phyloP scores from a whole-genome alignment of 2,113 vertebrate species.

The Salminus brasiliensis region DNA sequence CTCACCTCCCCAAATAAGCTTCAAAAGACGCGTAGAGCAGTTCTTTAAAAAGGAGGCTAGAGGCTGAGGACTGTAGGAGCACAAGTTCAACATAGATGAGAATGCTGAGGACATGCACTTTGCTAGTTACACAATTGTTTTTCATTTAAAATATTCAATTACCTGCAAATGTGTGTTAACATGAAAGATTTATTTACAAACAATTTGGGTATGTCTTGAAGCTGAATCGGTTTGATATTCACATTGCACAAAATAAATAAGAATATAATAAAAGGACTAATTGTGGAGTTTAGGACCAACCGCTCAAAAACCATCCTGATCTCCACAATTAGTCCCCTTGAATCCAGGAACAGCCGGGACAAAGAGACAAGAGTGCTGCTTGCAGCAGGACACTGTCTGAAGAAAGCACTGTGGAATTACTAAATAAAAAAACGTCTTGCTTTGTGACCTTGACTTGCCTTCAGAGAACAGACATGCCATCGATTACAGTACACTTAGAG shows the following conservation, averaged over 20 bases:
- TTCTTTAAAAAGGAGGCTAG: not conserved
- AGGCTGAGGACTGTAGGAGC: not conserved
- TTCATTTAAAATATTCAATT: too few species aligned
- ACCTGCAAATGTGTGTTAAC: too few species aligned
- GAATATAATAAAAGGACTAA: too few species aligned
- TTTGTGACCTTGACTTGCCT: not conserved
- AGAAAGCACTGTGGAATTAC: not conserved
- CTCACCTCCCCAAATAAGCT: not conserved
- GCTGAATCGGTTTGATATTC: too few species aligned
- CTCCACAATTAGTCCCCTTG: not conserved
- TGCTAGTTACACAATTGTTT: too few species aligned
- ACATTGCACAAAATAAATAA: too few species aligned
- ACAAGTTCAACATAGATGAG: not conserved
- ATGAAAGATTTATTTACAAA: too few species aligned
- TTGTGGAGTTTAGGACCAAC: too few species aligned
- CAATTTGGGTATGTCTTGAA: too few species aligned
- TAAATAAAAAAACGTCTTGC: not conserved
- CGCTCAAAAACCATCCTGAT: constrained; percentile 2
- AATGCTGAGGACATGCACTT: too few species aligned
- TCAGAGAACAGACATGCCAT: not conserved
- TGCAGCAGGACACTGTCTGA: not conserved
- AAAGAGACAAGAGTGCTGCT: not conserved
- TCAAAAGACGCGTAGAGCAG: not conserved
- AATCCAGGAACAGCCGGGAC: not conserved
- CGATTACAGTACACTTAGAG: not conserved